A percentile compares a stretch with the other conserved stretches of the same genome.
Evolutionary conservation across 2,888 invertebrate species (phyloP).

Genomic region (Priocnemis perturbator): DNA sequence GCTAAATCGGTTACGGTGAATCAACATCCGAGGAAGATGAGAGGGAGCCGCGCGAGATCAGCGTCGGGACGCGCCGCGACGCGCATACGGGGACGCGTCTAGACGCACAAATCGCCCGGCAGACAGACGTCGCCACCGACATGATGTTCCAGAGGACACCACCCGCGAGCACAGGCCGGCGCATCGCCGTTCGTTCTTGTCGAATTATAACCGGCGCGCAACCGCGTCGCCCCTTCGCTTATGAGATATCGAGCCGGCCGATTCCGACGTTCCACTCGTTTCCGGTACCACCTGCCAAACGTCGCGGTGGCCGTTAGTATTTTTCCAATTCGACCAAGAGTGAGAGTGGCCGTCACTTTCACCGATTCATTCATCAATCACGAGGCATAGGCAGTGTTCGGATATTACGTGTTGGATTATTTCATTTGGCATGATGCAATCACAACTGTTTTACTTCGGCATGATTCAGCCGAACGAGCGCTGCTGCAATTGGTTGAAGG

Average conservation of each 20-base stretch:
- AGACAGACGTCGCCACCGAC: conserved; percentile 40
- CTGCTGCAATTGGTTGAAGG: conserved; percentile 42
- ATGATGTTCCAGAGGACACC: neutral
- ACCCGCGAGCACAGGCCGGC: conserved; percentile 9
- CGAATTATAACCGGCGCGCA: neutral
- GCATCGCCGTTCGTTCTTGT: conserved; percentile 30
- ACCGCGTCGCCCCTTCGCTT: too few species aligned
- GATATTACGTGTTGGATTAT: too few species aligned
- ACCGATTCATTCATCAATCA: too few species aligned
- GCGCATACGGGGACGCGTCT: conserved; percentile 56
- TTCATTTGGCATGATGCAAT: too few species aligned
- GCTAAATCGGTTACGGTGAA: conserved; percentile 69
- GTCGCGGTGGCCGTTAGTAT: too few species aligned
- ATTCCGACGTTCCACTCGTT: conserved; percentile 7
- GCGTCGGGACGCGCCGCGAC: conserved; percentile 30
- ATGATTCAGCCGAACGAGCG: too few species aligned
- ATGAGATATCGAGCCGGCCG: too few species aligned
- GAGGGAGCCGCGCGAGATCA: conserved; percentile 40
- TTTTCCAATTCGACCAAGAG: too few species aligned
- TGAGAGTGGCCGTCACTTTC: too few species aligned
- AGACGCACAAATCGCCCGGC: conserved; percentile 68
- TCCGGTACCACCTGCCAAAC: conserved; percentile 31
- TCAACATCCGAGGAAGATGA: conserved; percentile 58
- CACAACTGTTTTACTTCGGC: too few species aligned
- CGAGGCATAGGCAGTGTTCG: too few species aligned